Base-by-base conservation (phyloP, 2,113 vertebrate species). In the Lepisosteus oculatus region DNA sequence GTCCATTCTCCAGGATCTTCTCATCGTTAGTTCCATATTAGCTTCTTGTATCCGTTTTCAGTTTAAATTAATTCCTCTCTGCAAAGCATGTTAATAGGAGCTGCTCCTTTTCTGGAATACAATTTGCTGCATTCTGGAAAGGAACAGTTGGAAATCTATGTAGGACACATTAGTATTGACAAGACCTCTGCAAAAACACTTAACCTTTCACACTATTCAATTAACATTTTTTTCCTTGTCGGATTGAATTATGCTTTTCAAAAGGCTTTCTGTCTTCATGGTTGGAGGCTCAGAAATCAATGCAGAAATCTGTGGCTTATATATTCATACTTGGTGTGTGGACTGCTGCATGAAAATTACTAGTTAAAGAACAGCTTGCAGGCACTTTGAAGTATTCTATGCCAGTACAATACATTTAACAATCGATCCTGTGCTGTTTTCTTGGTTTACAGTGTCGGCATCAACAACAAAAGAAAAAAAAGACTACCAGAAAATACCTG, bases 121-220 rank as follows among this genome's bases (percentile, higher is more conserved):
- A 42, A 51, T 67, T 51, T 47, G 65, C 56, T 17, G 55, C 56
- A 12, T 41, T 68, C 44, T 63, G 59, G 45, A 42, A 12, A 41
- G 47, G 17, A 45, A 54, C 45, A 54, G 66, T 7, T 64, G 67
- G 45, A 68, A 41, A 68, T 63, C 43, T 51, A 71, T 63, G 45
- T 68, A 13, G 59, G 57, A 15, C 59, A 55, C 13, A 63, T 55
- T 47, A 43, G 11, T 71, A 75, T 67, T 68, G 65, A 68, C 64
- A 63, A 56, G 41, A 67, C 47, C 44, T 45, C 73, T 57, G 57
- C 11, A 71, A 63, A 54, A 62, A 71, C 65, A 56, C 47, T 44
- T 70, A 75, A 75, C 57, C 74, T 75, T 75, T 68, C 44, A 45
- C 47, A 61, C 66, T 67, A 45, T 75, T 72, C 74, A 67, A 67